Conservation (phyloP, 2,113 vertebrate species). For the Tricholaema leucomelas region DNA sequence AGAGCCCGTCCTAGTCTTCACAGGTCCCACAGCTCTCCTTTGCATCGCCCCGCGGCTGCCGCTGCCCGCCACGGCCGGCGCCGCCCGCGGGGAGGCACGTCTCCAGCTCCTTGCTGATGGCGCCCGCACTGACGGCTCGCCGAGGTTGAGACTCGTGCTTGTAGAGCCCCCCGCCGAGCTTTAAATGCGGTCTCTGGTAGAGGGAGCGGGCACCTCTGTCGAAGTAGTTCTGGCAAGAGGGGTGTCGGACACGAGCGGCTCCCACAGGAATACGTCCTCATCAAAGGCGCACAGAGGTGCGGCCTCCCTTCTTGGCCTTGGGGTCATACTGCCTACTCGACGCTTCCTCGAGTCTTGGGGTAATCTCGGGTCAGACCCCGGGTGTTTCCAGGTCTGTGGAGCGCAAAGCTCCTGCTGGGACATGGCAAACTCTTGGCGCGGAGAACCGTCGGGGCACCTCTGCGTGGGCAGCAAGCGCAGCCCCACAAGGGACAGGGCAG, state of each 20-base stretch:
- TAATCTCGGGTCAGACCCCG: fast-evolving
- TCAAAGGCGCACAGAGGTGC: neutral
- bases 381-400: neutral
- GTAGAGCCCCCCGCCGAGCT: neutral
- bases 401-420: neutral
- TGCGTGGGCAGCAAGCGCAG: neutral
- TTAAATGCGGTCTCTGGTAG: too few species aligned
- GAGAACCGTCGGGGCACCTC: neutral
- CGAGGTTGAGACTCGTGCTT: fast-evolving
- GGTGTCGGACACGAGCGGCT: too few species aligned
- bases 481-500: neutral
- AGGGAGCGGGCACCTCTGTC: too few species aligned
- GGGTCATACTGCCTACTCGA: neutral
- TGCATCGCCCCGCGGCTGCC: neutral
- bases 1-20: too few species aligned
- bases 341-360: neutral
- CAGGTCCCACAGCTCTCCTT: too few species aligned
- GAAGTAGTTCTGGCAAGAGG: neutral
- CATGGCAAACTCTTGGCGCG: neutral
- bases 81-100: neutral
- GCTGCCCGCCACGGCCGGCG: neutral
- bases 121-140: neutral
- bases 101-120: neutral
- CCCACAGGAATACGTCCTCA: neutral
- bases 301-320: neutral